These are phyloP conservation scores for Temnopleurus reevesii DNA, from an alignment of 53 echinoderm and acorn worm genomes.

Conservation along the genomic window DNA sequence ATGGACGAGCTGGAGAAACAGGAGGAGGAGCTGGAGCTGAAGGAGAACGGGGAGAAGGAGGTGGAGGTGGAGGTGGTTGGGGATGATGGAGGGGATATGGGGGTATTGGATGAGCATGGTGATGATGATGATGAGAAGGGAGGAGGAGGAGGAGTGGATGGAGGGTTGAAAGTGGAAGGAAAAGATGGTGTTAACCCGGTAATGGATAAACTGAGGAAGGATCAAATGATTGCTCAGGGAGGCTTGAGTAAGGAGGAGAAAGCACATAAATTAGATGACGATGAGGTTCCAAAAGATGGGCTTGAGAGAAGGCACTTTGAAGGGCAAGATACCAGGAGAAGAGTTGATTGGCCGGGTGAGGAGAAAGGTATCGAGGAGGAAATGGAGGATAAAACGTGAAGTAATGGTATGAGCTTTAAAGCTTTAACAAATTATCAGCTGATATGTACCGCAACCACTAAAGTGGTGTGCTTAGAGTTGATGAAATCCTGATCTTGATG, in stretches of 20 bases:
- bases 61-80: background rate
- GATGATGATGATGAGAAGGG: background rate
- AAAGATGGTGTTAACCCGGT: background rate
- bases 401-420: background rate
- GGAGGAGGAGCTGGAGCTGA: conserved; percentile 50
- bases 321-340: conserved; percentile 7
- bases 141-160: background rate
- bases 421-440: no score
- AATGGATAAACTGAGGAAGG: background rate
- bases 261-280: background rate
- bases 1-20: conserved; percentile 56
- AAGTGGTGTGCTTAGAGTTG: background rate
- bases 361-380: background rate
- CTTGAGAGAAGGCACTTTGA: background rate
- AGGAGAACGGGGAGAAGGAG: conserved; percentile 3
- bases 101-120: background rate
- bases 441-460: background rate
- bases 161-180: background rate
- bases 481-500: background rate
- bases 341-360: conserved; percentile 28
- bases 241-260: background rate
- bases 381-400: conserved; percentile 35
- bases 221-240: background rate
- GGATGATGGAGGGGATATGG: background rate
- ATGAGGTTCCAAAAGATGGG: background rate